A percentile compares a stretch with the other conserved stretches of the same genome.
These are phyloP conservation scores for Bellardia pandia DNA, from an alignment of 2,888 invertebrate species.

Conservation along the genomic window DNA sequence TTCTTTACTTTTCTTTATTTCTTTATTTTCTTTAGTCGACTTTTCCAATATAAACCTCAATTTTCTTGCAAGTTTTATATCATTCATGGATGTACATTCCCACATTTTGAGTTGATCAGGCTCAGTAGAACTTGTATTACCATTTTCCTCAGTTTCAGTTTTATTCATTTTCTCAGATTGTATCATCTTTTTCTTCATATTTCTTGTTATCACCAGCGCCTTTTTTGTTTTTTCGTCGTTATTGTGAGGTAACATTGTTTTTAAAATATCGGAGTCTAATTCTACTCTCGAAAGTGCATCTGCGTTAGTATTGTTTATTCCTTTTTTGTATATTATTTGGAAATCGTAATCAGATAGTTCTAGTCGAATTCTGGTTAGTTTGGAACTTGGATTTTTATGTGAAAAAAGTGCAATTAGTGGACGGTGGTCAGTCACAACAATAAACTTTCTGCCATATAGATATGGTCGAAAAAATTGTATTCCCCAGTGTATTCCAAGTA, in stretches of 20 bases:
- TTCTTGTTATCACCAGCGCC: neutral
- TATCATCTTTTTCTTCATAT: neutral
- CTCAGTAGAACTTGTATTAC: neutral
- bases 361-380: neutral
- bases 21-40: neutral
- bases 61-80: conserved; percentile 11
- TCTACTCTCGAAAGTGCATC: conserved; percentile 19
- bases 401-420: no score
- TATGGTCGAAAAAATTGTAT: neutral
- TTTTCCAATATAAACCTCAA: conserved; percentile 20
- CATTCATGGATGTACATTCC: conserved; percentile 30
- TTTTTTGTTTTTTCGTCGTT: neutral
- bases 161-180: neutral
- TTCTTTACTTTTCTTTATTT: no score
- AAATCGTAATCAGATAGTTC: neutral
- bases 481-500: neutral
- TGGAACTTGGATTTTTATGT: neutral
- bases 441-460: no score
- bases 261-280: conserved; percentile 12
- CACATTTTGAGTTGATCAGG: conserved; percentile 22
- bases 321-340: neutral
- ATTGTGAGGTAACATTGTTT: neutral
- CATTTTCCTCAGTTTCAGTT: neutral
- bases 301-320: conserved; percentile 17
- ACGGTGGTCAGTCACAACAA: no score